Evolutionary conservation across 2,888 invertebrate species (phyloP).

Genomic region (Rhimphoctona megacephalus): DNA sequence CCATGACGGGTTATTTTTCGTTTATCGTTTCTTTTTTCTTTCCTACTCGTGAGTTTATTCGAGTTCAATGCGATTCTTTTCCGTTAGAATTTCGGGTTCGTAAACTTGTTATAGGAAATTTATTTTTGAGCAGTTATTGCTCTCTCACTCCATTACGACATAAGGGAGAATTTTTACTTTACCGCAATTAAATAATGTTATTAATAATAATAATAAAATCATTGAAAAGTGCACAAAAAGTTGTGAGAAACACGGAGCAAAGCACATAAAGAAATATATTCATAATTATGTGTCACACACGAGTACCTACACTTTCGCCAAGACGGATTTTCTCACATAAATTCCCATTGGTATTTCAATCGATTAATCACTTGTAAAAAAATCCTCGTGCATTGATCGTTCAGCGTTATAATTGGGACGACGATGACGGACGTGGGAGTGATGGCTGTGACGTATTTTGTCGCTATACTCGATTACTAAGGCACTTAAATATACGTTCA

Average conservation of each 20-base stretch:
- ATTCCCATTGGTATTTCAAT: constrained; percentile 28
- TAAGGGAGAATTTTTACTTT: not conserved
- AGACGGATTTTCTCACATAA: constrained; percentile 34
- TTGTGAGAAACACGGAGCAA: not conserved
- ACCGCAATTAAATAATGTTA: not conserved
- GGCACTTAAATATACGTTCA: not conserved
- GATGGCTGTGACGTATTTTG: constrained; percentile 55
- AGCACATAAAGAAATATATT: not conserved
- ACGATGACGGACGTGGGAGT: constrained; percentile 61
- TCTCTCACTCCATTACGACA: no score
- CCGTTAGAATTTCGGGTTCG: not conserved
- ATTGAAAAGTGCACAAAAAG: not conserved
- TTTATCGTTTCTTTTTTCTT: not conserved
- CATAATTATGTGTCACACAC: not conserved
- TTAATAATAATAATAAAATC: not conserved
- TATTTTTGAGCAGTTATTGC: not conserved
- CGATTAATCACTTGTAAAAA: constrained; percentile 25
- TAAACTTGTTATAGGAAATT: not conserved
- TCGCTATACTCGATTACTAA: constrained; percentile 49
- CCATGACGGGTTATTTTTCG: not conserved
- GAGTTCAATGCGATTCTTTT: not conserved
- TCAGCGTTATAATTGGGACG: constrained; percentile 56
- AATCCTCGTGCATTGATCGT: constrained; percentile 16
- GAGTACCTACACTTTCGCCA: not conserved
- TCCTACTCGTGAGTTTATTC: not conserved